These are phyloP conservation scores for Parnassius orleans DNA, from an alignment of 2,888 invertebrate species.

Conservation along the genomic window DNA sequence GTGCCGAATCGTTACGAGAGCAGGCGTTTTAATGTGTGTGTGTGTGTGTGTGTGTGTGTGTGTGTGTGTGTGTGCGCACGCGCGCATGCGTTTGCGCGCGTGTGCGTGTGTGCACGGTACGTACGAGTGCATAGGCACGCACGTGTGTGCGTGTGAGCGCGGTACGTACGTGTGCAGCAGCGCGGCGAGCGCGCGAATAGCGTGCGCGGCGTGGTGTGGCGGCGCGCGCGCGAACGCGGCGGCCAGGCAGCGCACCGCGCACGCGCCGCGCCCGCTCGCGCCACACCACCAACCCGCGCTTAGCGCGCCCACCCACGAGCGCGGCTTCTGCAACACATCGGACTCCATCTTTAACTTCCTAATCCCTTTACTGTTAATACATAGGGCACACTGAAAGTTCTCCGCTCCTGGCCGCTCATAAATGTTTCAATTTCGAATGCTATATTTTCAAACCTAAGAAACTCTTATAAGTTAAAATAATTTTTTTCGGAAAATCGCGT, in stretches of 20 bases:
- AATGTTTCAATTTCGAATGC: too few species aligned
- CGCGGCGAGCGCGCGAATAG: slow-evolving; percentile 50
- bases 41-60: not conserved
- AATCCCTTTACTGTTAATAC: too few species aligned
- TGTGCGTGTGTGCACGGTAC: not conserved
- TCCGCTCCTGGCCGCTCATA: too few species aligned
- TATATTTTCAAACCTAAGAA: too few species aligned
- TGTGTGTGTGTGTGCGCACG: not conserved
- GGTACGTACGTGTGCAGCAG: slow-evolving; percentile 58
- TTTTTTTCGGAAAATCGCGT: too few species aligned
- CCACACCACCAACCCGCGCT: slow-evolving; percentile 73
- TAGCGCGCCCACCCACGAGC: slow-evolving; percentile 52
- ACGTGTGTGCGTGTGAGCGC: not conserved
- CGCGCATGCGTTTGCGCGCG: too few species aligned
- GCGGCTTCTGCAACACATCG: slow-evolving; percentile 43
- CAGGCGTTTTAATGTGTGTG: too few species aligned
- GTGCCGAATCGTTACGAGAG: too few species aligned
- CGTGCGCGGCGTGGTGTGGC: slow-evolving; percentile 32
- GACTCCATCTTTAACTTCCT: too few species aligned
- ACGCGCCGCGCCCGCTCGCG: slow-evolving; percentile 59
- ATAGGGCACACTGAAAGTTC: too few species aligned
- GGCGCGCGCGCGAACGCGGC: slow-evolving; percentile 54
- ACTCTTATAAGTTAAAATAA: too few species aligned
- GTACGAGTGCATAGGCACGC: not conserved
- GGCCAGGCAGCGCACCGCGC: slow-evolving; percentile 57